Conservation (phyloP, 2,888 invertebrate genomes). For the Myathropa florea region DNA sequence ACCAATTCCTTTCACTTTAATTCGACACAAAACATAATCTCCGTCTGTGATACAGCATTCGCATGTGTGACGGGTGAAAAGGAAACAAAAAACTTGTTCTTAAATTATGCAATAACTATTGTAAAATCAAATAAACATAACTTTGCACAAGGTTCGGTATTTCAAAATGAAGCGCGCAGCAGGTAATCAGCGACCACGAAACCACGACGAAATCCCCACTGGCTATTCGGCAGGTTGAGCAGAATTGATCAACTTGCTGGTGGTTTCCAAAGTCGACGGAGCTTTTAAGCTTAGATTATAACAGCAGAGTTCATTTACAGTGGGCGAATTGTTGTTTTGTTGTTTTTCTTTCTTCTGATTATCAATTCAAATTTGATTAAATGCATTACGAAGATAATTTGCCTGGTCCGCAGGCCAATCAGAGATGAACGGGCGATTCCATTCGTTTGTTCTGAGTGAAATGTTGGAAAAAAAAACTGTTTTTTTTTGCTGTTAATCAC, state of each 20-base stretch:
- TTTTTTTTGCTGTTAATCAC: background rate
- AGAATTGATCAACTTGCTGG: slow-evolving; percentile 9
- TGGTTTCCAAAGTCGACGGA: slow-evolving; percentile 20
- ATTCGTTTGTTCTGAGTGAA: background rate
- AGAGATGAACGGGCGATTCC: background rate
- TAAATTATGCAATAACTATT: slow-evolving; percentile 28
- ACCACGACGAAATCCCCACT: slow-evolving; percentile 13
- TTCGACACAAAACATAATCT: background rate
- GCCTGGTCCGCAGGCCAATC: background rate
- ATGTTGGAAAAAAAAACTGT: no score
- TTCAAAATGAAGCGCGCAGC: background rate
- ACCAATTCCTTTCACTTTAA: slow-evolving; percentile 22
- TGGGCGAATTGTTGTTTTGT: background rate
- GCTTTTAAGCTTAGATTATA: slow-evolving; percentile 56
- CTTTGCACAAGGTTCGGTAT: background rate
- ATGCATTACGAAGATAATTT: background rate
- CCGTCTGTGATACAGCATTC: background rate
- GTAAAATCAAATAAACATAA: slow-evolving; percentile 4
- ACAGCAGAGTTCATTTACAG: slow-evolving; percentile 12
- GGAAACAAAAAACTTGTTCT: slow-evolving; percentile 6
- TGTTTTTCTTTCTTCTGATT: background rate
- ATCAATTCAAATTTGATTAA: background rate
- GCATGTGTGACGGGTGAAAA: no score
- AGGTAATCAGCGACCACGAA: slow-evolving; percentile 7
- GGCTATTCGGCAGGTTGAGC: slow-evolving; percentile 15